Base-by-base conservation (phyloP, 1,140 invertebrate species). In the Oncopodura yosiiana region DNA sequence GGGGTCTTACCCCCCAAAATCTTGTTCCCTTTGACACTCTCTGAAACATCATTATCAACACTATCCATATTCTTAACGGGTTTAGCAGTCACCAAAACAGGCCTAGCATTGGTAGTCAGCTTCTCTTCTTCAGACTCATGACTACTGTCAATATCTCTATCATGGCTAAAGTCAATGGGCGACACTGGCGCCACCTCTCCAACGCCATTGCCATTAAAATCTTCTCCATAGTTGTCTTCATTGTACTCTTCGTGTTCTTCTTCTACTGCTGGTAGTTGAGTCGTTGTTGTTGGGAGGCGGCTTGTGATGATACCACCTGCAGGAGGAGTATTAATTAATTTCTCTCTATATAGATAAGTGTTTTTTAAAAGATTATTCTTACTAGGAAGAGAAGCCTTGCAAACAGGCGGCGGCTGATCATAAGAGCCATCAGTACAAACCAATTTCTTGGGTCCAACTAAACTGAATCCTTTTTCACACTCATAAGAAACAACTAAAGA, bases 391-490 rank as follows among this genome's bases (percentile, higher is more conserved):
- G n/a, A n/a, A 34, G 24, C 58, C 58, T 66, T 61, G 53, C 50
- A 65, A 53, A 55, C 45, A 1, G 88, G 88, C 19, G 84, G 70
- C 0, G 77, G 72, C 37, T 80, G 78, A 68, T 91, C 86, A 74
- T 87, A 93, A 48, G 80, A 76, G 2, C 89, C 89, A 42, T 77
- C 81, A 14, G 80, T 73, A 65, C 90, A 94, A 26, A 74, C 75
- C 24, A 89, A 75, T 45, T 77, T 72, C 8, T 75, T 73, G 0
- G 79, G 71, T 19, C 89, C 90, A 19, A 78, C 71, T 39, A 93
- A 70, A 56, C 74, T 75, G 66, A 78, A 87, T 3, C 82, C 73
- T 12, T 68, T 65, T 5, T 78, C 74, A 66, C 90, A 94, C 14
- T 75, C 76, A 66, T 91, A 92, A 56, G 82, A 81, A 5, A 87